Evolutionary conservation across 2,797 vertebrate species (phyloP).

Genomic region (Danionella dracula): DNA sequence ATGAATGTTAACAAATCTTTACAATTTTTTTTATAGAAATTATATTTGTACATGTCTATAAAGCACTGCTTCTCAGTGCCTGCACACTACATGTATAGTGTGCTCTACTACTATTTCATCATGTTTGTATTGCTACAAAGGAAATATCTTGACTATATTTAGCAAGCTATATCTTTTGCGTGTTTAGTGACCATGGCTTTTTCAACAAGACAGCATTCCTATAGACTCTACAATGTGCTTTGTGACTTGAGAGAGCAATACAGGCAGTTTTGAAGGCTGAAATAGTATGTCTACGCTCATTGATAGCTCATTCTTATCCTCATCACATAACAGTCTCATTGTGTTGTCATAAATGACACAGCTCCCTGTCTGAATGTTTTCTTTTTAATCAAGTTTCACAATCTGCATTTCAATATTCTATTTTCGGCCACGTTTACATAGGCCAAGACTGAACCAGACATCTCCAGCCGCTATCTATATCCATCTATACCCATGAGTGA

Average conservation of each 20-base stretch:
- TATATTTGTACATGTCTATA: no score
- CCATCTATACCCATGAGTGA: conserved; percentile 43
- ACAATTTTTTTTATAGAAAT: no score
- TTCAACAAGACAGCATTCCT: not conserved
- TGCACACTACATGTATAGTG: not conserved
- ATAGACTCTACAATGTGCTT: not conserved
- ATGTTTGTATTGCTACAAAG: not conserved
- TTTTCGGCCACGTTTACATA: conserved; percentile 48
- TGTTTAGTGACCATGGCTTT: not conserved
- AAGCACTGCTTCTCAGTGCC: no score
- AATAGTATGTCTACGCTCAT: not conserved
- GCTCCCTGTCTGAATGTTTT: conserved; percentile 35
- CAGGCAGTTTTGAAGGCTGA: not conserved
- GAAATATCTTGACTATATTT: not conserved
- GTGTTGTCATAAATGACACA: conserved; percentile 36
- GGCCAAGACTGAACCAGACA: conserved; percentile 39
- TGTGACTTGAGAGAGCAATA: not conserved
- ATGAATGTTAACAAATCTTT: no score
- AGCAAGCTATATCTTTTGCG: not conserved
- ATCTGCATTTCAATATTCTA: conserved; percentile 53
- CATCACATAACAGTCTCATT: conserved; percentile 22
- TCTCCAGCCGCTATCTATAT: conserved; percentile 45
- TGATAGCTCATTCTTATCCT: not conserved
- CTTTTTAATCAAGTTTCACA: conserved; percentile 39
- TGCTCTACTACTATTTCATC: not conserved